phyloP scores from a whole-genome alignment of 2,113 vertebrate genomes.

The Nestor notabilis region DNA sequence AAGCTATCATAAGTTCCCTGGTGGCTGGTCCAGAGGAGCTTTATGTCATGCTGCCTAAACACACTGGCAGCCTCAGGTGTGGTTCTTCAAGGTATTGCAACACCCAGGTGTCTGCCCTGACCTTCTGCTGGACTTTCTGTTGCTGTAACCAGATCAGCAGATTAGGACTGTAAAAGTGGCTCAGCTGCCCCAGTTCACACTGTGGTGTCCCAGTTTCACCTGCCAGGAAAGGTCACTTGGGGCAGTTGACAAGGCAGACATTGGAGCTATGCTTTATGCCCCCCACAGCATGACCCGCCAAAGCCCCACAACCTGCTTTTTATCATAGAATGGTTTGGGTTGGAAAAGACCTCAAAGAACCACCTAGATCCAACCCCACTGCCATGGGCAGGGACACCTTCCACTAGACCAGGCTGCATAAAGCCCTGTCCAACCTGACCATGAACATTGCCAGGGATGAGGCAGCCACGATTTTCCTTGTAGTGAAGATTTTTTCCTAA shows the following conservation, averaged over 20 bases:
- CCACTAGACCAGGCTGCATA: background rate
- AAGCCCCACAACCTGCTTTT: background rate
- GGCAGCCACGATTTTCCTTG: background rate
- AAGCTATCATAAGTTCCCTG: background rate
- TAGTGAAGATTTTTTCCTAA: background rate
- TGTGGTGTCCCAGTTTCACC: background rate
- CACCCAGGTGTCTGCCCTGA: background rate
- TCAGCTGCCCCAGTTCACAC: background rate
- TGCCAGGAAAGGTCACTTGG: background rate
- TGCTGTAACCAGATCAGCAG: background rate
- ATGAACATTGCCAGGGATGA: background rate
- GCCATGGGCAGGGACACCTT: background rate
- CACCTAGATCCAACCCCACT: background rate
- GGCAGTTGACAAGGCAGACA: background rate
- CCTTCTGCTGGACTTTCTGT: background rate
- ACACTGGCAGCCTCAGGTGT: background rate
- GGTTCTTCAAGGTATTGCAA: background rate
- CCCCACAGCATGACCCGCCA: background rate
- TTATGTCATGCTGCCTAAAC: background rate
- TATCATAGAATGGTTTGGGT: background rate
- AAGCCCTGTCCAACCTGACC: background rate
- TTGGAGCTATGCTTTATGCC: background rate
- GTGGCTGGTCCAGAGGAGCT: background rate
- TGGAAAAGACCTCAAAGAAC: background rate
- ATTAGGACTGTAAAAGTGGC: background rate